Evolutionary conservation across 2,888 invertebrate species (phyloP), one percentile per base, ranked within the genome.

Genomic region (Drosophila kuntzei): DNA sequence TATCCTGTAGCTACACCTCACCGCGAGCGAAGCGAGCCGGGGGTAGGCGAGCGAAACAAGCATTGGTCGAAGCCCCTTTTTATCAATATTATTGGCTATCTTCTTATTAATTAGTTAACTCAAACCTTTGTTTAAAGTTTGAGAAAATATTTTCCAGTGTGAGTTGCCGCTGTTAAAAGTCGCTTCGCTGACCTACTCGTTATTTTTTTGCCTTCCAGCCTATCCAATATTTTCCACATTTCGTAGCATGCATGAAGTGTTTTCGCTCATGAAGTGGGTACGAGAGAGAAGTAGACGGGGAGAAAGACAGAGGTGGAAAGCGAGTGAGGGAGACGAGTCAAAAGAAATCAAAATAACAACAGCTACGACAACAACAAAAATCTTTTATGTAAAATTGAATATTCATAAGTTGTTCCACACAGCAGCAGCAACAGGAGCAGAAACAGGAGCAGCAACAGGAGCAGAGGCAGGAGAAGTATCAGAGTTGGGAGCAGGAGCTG

Each of bases 351-450:
- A 84, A 80, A 87, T 64, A 87, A 85, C 71, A 76, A 86, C 78
- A 76, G 65, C 72, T 54, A 71, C 76, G 64, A 62, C 61, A 81
- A 71, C 64, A 86, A 77, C 79, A 83, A 75, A 80, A 85, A 87
- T 87, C 86, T 82, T 87, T 82, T 85, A 85, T 85, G 88, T 87
- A 82, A 86, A 85, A 85, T 85, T 85, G 85, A 85, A 85, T 85
- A 85, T 85, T 85, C 85, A 85, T 85, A 85, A 85, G 88, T 85
- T 83, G 86, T 71, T 63, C 63, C 65, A 86, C 78, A 77, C 62
- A 77, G 54, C 44, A 54, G 62, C 62, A 65, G 66, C 49, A 60
- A 51, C 59, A 60, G 57, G 27, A 62, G 59, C 43, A 51, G 54
- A 3, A n/a, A 47, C 8, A 49, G 57, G 6, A 61, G 29, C 41